Conservation (phyloP, 2,113 vertebrate genomes). For the Verasper variegatus region DNA sequence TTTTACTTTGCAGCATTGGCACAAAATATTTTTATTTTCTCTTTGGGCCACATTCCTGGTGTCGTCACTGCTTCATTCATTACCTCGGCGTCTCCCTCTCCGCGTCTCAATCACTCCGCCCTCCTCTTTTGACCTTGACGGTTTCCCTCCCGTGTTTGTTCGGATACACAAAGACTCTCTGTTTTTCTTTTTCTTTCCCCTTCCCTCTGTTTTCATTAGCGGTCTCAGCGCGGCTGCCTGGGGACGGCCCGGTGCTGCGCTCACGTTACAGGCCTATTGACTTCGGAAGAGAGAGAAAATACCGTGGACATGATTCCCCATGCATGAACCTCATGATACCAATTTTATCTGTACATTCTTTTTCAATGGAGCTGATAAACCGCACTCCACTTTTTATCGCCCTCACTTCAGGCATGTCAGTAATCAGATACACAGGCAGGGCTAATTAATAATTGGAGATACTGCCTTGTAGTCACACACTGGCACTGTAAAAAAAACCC, state of each 20-base stretch:
- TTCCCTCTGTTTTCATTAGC: conserved; percentile 78
- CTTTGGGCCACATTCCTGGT: conserved; percentile 38
- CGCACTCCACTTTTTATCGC: conserved; percentile 72
- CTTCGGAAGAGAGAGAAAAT: conserved; percentile 61
- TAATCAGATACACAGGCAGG: conserved; percentile 71
- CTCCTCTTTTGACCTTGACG: conserved; percentile 79
- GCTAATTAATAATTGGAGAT: conserved; percentile 82
- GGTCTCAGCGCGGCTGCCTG: conserved; percentile 70
- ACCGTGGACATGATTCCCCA: conserved; percentile 80
- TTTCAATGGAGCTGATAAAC: conserved; percentile 75
- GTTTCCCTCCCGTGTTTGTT: conserved; percentile 69
- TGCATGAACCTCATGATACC: conserved; percentile 79
- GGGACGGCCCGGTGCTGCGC: conserved; percentile 73
- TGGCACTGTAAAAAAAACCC: conserved; percentile 33
- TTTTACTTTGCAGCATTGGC: conserved; percentile 34
- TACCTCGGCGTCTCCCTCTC: conserved; percentile 32
- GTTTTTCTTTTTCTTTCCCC: conserved; percentile 40
- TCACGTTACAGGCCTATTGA: conserved; percentile 82
- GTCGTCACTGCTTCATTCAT: conserved; percentile 47
- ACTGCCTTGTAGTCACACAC: conserved; percentile 54
- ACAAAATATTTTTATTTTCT: conserved; percentile 37
- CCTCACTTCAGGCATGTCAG: conserved; percentile 76
- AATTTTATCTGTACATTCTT: conserved; percentile 74
- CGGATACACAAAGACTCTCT: conserved; percentile 64
- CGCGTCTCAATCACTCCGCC: conserved; percentile 46